A percentile compares a stretch with the other conserved stretches of the same genome.
Conservation (phyloP, 2,888 invertebrate genomes). For the Lasioglossum oenotherae region DNA sequence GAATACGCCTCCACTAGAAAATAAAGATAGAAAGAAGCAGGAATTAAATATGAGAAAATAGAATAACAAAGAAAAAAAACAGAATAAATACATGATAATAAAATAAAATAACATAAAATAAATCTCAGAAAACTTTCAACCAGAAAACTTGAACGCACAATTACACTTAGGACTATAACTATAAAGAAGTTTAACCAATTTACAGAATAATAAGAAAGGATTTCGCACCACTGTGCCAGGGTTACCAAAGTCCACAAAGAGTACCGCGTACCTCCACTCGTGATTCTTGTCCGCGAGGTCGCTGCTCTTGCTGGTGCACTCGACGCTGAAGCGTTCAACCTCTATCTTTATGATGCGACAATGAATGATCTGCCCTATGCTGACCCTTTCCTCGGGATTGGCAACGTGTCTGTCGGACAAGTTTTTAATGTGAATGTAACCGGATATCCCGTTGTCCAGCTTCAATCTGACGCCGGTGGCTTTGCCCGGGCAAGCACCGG, state of each 20-base stretch:
- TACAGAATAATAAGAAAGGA: background rate
- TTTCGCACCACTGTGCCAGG: background rate
- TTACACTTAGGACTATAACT: background rate
- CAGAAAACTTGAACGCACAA: too few relatives aligned
- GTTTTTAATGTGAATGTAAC: slow-evolving; percentile 97
- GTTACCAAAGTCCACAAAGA: background rate
- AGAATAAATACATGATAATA: too few relatives aligned
- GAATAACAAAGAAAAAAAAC: too few relatives aligned
- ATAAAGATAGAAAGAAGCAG: background rate
- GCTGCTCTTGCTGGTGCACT: slow-evolving; percentile 96
- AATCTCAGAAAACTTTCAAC: too few relatives aligned
- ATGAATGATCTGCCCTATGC: slow-evolving; percentile 93
- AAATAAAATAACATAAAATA: too few relatives aligned
- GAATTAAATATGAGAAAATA: background rate
- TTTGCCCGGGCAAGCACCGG: slow-evolving; percentile 97
- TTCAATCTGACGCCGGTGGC: slow-evolving; percentile 96
- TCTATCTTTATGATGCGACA: slow-evolving; percentile 97
- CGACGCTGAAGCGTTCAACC: slow-evolving; percentile 96
- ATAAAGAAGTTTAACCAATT: background rate
- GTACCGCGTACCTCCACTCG: slow-evolving; percentile 88
- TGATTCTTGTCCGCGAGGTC: slow-evolving; percentile 96
- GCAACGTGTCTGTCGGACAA: slow-evolving; percentile 96
- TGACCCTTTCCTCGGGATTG: slow-evolving; percentile 96
- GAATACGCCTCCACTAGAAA: background rate
- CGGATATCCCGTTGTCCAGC: slow-evolving; percentile 97